Evolutionary conservation across 2,888 invertebrate genomes (phyloP), one percentile per base, ranked within the genome.

Genomic region (Agrotis ipsilon): DNA sequence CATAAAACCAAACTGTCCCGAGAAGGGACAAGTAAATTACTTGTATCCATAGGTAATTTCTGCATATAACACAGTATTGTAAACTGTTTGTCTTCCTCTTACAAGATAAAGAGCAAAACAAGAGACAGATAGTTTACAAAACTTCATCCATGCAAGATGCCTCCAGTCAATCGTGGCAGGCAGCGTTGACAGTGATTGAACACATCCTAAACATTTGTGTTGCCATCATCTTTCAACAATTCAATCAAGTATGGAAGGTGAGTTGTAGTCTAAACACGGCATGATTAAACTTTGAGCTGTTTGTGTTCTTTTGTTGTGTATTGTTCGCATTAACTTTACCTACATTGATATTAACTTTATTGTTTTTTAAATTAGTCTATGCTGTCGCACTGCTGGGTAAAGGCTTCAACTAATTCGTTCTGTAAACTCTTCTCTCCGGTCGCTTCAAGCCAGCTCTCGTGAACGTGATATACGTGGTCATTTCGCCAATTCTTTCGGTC

Each of bases 111-210:
- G 21, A 14, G 32, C 65, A 71, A 66, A 81, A 81, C 72, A 78
- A n/a, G 51, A 43, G 18, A 3, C 27, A 19, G 51, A 63, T 48
- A 81, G 78, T 71, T 81, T 81, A 78, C 78, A 71, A 81, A 63
- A 63, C 82, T 78, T 46, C 71, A 39, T 11, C 59, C 32, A 51
- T 62, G 18, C 21, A 63, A 71, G 55, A 66, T 61, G 21, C 18
- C 46, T 43, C 32, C 64, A 27, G 62, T 66, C 48, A 27, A 24
- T 49, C 64, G 60, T 51, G 11, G 27, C 54, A 24, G 43, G 21
- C 54, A 24, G 32, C 24, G 57, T 6, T 74, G 74, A 73, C 64
- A 49, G 3, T 70, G 78, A 78, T 78, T 65, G 78, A 78, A 65
- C n/a, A 62, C 70, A 77, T 52, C 57, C 46, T 65, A 70, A 65